Percentiles rank a stretch among this genome's conserved stretches.
Conservation (phyloP, 2,888 invertebrate species). For the Chelonus formosanus region DNA sequence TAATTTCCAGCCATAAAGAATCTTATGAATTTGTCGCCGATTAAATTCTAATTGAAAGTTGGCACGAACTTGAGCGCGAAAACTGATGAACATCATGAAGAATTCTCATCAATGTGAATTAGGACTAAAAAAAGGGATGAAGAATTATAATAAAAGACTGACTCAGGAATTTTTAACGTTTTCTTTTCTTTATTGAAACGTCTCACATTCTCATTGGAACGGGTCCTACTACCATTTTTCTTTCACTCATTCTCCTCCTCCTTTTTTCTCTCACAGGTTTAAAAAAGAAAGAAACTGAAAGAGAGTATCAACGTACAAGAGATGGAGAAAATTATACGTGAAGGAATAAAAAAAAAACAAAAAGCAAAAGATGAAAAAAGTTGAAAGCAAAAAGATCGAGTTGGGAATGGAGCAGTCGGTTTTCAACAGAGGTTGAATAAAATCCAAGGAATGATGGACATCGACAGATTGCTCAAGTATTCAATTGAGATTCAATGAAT, state of each 20-base stretch:
- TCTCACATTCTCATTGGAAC: no score
- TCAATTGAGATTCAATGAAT: constrained; percentile 33
- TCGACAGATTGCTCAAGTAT: constrained; percentile 27
- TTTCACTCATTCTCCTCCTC: no score
- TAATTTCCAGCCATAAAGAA: constrained; percentile 10
- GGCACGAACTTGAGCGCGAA: constrained; percentile 18
- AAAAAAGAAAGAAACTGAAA: not conserved
- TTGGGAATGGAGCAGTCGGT: constrained; percentile 10
- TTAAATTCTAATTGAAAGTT: constrained; percentile 25
- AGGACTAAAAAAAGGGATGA: not conserved
- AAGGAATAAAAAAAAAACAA: constrained; percentile 20
- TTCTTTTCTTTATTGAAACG: no score
- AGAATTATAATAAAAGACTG: constrained; percentile 8
- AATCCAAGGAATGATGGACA: constrained; percentile 20
- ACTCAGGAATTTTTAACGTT: no score
- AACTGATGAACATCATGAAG: constrained; percentile 12
- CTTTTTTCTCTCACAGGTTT: no score
- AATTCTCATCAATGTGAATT: constrained; percentile 7
- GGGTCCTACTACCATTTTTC: no score
- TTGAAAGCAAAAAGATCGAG: constrained; percentile 6
- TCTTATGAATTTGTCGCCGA: constrained; percentile 20
- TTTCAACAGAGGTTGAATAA: constrained; percentile 16
- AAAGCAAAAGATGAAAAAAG: constrained; percentile 13
- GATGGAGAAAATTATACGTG: constrained; percentile 24
- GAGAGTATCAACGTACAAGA: not conserved